phyloP scores from a whole-genome alignment of 2,113 vertebrate species.

The Platysternon megacephalum region DNA sequence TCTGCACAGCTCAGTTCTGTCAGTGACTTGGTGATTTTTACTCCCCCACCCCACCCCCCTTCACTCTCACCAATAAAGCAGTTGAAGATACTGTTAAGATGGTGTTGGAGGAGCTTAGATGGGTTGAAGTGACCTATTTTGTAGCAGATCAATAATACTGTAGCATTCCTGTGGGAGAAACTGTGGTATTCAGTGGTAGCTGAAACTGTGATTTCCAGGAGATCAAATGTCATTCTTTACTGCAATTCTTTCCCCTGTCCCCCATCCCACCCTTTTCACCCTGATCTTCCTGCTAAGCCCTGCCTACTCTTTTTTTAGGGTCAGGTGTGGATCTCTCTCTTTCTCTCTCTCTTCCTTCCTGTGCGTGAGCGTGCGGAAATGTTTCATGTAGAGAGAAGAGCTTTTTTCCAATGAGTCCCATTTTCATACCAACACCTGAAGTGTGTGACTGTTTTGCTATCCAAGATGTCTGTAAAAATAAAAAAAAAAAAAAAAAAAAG shows the following conservation, averaged over 20 bases:
- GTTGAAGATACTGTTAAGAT: not conserved
- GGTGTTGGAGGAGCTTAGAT: constrained; percentile 2
- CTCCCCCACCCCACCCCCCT: not conserved
- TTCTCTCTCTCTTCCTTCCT: not conserved
- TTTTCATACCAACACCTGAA: constrained; percentile 38
- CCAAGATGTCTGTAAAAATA: constrained; percentile 79
- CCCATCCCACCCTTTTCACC: not conserved
- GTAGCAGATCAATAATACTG: not conserved
- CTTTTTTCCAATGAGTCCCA: constrained; percentile 41
- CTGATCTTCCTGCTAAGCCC: constrained; percentile 2
- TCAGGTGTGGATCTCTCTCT: not conserved
- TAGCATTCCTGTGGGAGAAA: not conserved
- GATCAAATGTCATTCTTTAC: not conserved
- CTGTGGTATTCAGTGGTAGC: not conserved
- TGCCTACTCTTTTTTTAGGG: constrained; percentile 22
- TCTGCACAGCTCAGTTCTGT: constrained; percentile 2
- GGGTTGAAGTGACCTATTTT: constrained; percentile 10
- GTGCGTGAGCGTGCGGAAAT: constrained; percentile 39
- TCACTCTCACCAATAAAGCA: not conserved
- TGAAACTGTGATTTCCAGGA: not conserved
- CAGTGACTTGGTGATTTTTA: constrained; percentile 13
- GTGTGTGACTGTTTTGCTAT: constrained; percentile 75
- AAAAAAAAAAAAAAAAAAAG: constrained; percentile 34
- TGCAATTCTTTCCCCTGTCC: not conserved
- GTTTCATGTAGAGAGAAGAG: constrained; percentile 43